Evolutionary conservation across 2,113 vertebrate genomes (phyloP), one percentile per base, ranked within the genome.

Genomic region (Pithys albifrons): DNA sequence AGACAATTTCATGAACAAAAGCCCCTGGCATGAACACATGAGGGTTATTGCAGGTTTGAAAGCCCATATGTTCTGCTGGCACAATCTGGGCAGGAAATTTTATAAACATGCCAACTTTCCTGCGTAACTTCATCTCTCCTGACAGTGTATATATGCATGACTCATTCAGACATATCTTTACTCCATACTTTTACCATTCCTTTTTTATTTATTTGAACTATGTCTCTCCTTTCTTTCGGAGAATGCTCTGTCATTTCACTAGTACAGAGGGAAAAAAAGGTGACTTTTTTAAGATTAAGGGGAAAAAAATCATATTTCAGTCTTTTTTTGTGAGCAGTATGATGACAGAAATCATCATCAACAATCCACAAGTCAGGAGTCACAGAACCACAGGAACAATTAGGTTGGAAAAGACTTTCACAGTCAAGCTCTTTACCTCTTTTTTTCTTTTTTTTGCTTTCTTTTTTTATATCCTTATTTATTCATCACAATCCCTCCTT

Each of bases 71-170:
- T 73, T 92, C 82, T 88, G 67, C 46, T 93, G 94, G 67, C 85
- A 85, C 64, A 86, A 70, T 73, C 59, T 92, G 79, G 82, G 72
- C 46, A 93, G 64, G 55, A 80, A 83, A 51, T 83, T 90, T 91
- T 71, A 85, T 39, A 77, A 88, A 95, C 11, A 31, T 19, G 41
- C 31, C 72, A 95, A 46, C 39, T 80, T 95, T 22, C 35, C 75
- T 62, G 66, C 33, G 29, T 79, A 88, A 84, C 73, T 86, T 90
- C 49, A 59, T 70, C 67, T 76, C 29, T 93, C 27, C 61, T 29
- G 9, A 71, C 88, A 97, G 46, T 37, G 28, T 62, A 46, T 48
- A 19, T 6, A 23, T 64, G 12, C 28, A 64, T 62, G 39, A 62
- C 25, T 73, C 31, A 14, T 51, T 55, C 92, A 88, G 75, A n/a